Base-by-base conservation (phyloP, 2,888 invertebrate species). In the Eretmocerus hayati region DNA sequence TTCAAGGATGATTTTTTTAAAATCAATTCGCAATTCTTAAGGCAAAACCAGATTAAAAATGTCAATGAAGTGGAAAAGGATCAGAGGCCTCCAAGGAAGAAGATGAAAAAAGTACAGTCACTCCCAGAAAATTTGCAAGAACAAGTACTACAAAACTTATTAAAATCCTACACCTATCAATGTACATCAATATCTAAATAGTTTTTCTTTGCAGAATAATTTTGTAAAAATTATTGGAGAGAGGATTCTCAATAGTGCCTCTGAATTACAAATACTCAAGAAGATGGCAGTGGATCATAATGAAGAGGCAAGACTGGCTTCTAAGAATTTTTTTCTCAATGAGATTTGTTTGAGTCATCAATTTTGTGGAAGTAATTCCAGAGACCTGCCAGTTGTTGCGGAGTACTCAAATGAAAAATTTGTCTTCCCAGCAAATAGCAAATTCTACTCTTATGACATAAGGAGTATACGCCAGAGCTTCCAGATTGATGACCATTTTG, bases 381-480 rank as follows among this genome's bases (percentile, higher is more conserved):
- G 73, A 5, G 66, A 75, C 5, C 58, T 61, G 31, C 68, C 81
- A 42, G 65, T 82, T 19, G 70, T 76, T 59, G 77, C 77, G 56
- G 62, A 61, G 48, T 62, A 81, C 5, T 66, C 74, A 31, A 61
- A 70, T 19, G 69, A 75, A 15, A 62, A 66, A 46, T 86, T 78
- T 70, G 64, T 89, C 18, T 79, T 90, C 60, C 90, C 90, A 19
- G 67, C 75, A 47, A 74, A 77, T 37, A 81, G 80, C 55, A 74
- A 71, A 69, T 90, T 85, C 70, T 83, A 73, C 63, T 84, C 83
- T 58, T 82, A 83, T 65, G 77, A 82, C 59, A 76, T 87, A 56
- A 74, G 74, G 16, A 74, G 81, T 55, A 75, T 85, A 0, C 67
- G 71, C n/a, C 67, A 76, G 40, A 74, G 78, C 57, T 72, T 80